Evolutionary conservation across 2,888 invertebrate species (phyloP).

Genomic region (Sesia bembeciformis): DNA sequence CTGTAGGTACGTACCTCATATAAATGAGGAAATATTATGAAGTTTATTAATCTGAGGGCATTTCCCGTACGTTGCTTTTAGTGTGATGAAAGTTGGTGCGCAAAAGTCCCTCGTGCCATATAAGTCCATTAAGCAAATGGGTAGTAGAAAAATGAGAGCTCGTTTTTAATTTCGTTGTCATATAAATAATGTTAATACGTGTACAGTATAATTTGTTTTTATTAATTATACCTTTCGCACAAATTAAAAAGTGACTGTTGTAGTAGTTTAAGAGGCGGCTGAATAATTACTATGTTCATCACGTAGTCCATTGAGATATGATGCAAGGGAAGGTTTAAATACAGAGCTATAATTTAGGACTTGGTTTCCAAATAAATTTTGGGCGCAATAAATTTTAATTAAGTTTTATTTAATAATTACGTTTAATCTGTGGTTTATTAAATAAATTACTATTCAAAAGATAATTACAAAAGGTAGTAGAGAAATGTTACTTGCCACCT

Average conservation of each 20-base stretch:
- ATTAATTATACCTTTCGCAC: constrained; percentile 35
- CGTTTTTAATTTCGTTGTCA: constrained; percentile 67
- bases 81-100: constrained; percentile 66
- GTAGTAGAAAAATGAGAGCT: constrained; percentile 59
- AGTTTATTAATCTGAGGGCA: constrained; percentile 65
- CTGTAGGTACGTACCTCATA: constrained; percentile 14
- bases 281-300: no score
- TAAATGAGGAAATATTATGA: constrained; percentile 43
- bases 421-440: no score
- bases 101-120: constrained; percentile 59
- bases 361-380: no score
- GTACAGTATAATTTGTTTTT: constrained; percentile 36
- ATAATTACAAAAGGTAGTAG: no score
- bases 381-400: no score
- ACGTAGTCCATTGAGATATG: no score
- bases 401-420: no score
- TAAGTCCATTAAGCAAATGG: constrained; percentile 71
- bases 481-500: no score
- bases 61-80: constrained; percentile 67
- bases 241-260: constrained; percentile 16
- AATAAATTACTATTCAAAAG: no score
- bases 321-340: no score
- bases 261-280: no score
- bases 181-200: constrained; percentile 56
- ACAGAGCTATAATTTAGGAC: no score